A percentile compares a stretch with the other conserved stretches of the same genome.
phyloP scores from a whole-genome alignment of 1,140 invertebrate genomes.

The Procambarus clarkii region DNA sequence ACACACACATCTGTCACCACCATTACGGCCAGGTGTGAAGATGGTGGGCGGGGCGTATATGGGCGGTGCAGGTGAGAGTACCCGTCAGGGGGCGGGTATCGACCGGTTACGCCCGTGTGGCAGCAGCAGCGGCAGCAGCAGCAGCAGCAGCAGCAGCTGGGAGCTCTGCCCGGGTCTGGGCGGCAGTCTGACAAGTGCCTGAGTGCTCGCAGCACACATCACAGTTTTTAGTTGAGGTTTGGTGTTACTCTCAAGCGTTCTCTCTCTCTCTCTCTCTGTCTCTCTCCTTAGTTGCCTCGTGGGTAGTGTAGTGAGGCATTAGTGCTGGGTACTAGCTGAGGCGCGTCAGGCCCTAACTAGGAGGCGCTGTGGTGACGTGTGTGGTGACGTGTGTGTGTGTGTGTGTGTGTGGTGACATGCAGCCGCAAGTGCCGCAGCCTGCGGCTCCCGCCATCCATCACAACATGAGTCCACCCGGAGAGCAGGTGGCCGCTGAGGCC shows the following conservation, averaged over 20 bases:
- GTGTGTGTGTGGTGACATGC: slow-evolving; percentile 28
- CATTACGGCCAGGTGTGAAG: background rate
- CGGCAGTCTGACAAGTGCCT: slow-evolving; percentile 69
- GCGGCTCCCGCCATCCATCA: slow-evolving; percentile 36
- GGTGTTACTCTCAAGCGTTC: slow-evolving; percentile 63
- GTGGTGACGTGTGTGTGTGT: no score
- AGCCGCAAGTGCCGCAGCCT: slow-evolving; percentile 38
- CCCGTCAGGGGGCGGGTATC: slow-evolving; percentile 47
- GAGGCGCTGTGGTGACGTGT: slow-evolving; percentile 2
- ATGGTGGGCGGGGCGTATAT: slow-evolving; percentile 37
- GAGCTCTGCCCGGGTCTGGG: slow-evolving; percentile 51
- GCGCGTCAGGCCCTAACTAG: slow-evolving; percentile 46
- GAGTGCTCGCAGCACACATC: slow-evolving; percentile 67
- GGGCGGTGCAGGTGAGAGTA: slow-evolving; percentile 40
- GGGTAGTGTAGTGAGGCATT: slow-evolving; percentile 56
- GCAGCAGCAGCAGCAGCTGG: slow-evolving; percentile 2
- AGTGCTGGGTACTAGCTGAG: slow-evolving; percentile 49
- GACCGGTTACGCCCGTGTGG: slow-evolving; percentile 48
- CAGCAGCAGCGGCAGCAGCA: slow-evolving; percentile 34
- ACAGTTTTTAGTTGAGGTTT: slow-evolving; percentile 68
- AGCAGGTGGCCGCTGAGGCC: slow-evolving; percentile 60
- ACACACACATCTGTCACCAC: background rate
- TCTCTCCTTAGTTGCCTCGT: slow-evolving; percentile 67
- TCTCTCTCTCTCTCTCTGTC: no score
- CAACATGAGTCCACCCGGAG: slow-evolving; percentile 36